Evolutionary conservation across 2,113 vertebrate genomes (phyloP).

Genomic region (Numenius arquata): DNA sequence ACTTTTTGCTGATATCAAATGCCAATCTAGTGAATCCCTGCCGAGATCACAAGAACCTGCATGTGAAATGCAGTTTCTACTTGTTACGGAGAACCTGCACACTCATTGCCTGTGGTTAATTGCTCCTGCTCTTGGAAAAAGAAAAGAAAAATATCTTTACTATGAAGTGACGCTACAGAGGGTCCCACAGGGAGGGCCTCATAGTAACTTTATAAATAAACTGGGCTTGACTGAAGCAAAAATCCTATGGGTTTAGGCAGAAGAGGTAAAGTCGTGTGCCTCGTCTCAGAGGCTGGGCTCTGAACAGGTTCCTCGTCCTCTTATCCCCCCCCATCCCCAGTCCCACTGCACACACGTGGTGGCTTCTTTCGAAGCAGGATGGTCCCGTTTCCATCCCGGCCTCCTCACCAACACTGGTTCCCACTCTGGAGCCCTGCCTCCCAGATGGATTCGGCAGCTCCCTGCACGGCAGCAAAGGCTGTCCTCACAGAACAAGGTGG

Average conservation of each 20-base stretch:
- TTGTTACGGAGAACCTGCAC: background rate
- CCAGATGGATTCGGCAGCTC: background rate
- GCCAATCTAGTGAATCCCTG: slow-evolving; percentile 1
- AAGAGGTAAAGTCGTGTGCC: background rate
- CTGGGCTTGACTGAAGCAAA: background rate
- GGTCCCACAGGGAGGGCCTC: background rate
- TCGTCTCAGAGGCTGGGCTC: accelerated
- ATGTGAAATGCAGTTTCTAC: background rate
- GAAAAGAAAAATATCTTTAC: background rate
- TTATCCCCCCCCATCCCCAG: background rate
- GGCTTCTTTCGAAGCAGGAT: accelerated
- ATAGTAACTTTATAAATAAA: background rate
- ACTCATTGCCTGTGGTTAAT: background rate
- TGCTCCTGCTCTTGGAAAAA: background rate
- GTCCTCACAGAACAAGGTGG: background rate
- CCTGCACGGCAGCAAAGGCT: background rate
- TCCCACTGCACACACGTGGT: background rate
- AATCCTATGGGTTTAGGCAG: background rate
- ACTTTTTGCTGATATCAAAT: background rate
- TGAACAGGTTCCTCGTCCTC: background rate
- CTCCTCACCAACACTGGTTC: accelerated
- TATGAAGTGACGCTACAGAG: background rate
- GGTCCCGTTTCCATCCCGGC: background rate
- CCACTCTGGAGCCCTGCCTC: background rate
- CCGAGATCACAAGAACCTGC: background rate